These are phyloP conservation scores for Temnothorax unifasciatus DNA, from an alignment of 2,888 invertebrate species.

Conservation along the genomic window DNA sequence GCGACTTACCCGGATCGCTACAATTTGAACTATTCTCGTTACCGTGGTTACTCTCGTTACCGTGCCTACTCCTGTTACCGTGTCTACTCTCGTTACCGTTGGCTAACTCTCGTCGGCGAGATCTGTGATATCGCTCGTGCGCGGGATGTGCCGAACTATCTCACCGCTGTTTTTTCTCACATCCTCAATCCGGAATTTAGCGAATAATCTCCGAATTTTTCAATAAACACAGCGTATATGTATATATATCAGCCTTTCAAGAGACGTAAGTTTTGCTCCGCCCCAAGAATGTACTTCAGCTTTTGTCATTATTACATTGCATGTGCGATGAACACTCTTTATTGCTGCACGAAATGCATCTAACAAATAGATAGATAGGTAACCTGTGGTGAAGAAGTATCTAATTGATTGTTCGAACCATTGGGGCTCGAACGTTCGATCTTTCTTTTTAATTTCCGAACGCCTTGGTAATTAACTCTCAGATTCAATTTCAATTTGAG, in stretches of 20 bases:
- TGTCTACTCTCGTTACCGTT: slow-evolving; percentile 35
- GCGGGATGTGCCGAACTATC: neutral
- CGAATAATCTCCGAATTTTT: neutral
- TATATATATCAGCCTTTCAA: neutral
- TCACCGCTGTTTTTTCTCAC: neutral
- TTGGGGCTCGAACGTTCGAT: neutral
- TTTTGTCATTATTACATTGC: neutral
- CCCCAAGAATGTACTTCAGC: neutral
- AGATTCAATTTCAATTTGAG: slow-evolving; percentile 44
- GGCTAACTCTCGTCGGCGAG: slow-evolving; percentile 11
- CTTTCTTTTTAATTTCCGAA: slow-evolving; percentile 30
- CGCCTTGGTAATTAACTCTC: slow-evolving; percentile 21
- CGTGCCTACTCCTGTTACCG: slow-evolving; percentile 20
- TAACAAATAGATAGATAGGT: neutral
- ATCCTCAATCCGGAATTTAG: neutral
- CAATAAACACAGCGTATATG: neutral
- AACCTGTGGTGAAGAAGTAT: neutral
- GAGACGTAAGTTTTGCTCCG: neutral
- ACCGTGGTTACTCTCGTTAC: slow-evolving; percentile 13
- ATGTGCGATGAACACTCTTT: neutral
- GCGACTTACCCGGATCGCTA: neutral
- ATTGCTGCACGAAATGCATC: neutral
- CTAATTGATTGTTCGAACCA: slow-evolving; percentile 11
- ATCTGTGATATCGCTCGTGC: neutral
- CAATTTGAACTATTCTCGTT: slow-evolving; percentile 10